phyloP scores from a whole-genome alignment of 1,140 invertebrate species.

The Zaprionus inermis region DNA sequence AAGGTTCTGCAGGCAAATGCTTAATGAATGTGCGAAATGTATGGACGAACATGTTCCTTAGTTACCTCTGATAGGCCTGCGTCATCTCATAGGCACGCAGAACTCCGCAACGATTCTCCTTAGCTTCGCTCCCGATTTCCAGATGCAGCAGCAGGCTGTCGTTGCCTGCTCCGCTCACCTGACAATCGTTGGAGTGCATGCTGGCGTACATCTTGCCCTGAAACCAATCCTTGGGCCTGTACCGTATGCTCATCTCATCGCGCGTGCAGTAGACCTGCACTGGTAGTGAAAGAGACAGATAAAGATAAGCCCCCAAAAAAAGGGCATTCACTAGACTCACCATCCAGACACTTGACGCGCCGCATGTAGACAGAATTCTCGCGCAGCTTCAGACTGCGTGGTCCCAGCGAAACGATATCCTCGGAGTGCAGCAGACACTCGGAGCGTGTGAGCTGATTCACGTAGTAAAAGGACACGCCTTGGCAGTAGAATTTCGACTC shows the following conservation, averaged over 20 bases:
- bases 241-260: conserved; percentile 86
- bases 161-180: conserved; percentile 80
- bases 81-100: conserved; percentile 81
- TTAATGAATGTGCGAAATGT: background rate
- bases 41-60: background rate
- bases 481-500: conserved; percentile 80
- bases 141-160: conserved; percentile 62
- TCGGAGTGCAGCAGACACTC: conserved; percentile 85
- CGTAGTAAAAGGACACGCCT: conserved; percentile 73
- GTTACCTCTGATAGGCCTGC: conserved; percentile 63
- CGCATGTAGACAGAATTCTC: conserved; percentile 84
- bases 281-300: conserved; percentile 61
- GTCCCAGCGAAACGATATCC: conserved; percentile 85
- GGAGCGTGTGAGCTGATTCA: conserved; percentile 61
- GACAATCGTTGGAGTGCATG: conserved; percentile 86
- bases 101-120: conserved; percentile 78
- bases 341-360: conserved; percentile 85
- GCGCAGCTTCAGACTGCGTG: conserved; percentile 80
- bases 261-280: conserved; percentile 86
- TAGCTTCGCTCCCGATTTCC: conserved; percentile 74
- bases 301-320: too few relatives aligned
- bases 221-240: conserved; percentile 86
- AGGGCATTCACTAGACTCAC: too few relatives aligned
- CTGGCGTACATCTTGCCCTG: conserved; percentile 87
- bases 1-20: conserved; percentile 84